Evolutionary conservation across 2,888 invertebrate species (phyloP).

Genomic region (Thymelicus acteon): DNA sequence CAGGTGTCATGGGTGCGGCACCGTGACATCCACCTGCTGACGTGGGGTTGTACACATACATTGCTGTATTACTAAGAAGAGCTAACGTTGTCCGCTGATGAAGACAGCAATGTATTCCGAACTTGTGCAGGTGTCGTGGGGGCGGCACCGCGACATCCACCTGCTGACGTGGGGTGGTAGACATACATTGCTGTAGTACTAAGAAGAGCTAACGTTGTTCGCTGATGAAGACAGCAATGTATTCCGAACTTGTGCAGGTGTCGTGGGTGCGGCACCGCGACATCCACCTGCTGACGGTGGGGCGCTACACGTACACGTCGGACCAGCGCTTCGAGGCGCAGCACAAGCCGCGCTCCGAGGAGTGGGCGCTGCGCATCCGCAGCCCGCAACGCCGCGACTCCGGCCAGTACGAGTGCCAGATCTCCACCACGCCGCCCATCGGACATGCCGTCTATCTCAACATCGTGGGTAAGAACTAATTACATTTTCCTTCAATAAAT

Average conservation of each 20-base stretch:
- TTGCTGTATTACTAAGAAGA: no score
- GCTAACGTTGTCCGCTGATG: no score
- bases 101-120: no score
- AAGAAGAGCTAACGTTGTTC: no score
- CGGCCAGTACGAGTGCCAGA: conserved; percentile 94
- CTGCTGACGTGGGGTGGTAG: conserved; percentile 94
- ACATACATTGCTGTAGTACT: conserved; percentile 66
- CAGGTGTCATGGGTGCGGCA: no score
- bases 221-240: no score
- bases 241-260: conserved; percentile 83
- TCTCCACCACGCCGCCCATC: conserved; percentile 93
- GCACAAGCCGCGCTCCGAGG: conserved; percentile 93
- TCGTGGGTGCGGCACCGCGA: conserved; percentile 97
- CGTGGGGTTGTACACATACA: no score
- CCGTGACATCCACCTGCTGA: no score
- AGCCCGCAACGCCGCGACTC: conserved; percentile 92
- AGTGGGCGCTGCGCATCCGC: conserved; percentile 90
- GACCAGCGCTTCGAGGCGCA: conserved; percentile 93
- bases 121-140: conserved; percentile 92
- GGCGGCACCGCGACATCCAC: conserved; percentile 95
- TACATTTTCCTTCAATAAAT: no score
- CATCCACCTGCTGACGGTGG: conserved; percentile 95
- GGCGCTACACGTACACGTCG: conserved; percentile 91
- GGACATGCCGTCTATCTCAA: conserved; percentile 91
- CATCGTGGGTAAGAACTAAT: conserved; percentile 87